Percentiles rank a stretch among this genome's conserved stretches.
Conservation (phyloP, 1,140 invertebrate genomes). For the Anastrepha obliqua region DNA sequence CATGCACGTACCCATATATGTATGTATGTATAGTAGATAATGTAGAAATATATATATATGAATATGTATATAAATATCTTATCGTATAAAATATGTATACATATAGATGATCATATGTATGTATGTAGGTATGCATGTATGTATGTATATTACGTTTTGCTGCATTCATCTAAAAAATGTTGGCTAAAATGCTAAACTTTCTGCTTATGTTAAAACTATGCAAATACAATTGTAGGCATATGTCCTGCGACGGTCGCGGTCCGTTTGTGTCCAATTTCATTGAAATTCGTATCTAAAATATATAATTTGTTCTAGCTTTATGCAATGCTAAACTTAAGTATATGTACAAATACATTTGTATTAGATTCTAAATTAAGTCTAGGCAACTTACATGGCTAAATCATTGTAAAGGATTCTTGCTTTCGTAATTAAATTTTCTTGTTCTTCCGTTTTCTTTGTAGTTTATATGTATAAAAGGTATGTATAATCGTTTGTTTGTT, state of each 20-base stretch:
- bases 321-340: conserved; percentile 8
- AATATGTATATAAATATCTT: conserved; percentile 38
- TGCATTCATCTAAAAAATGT: conserved; percentile 18
- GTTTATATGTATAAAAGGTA: conserved; percentile 28
- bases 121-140: conserved; percentile 8
- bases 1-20: background rate
- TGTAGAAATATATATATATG: conserved; percentile 22
- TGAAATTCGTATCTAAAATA: conserved; percentile 36
- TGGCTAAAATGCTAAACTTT: conserved; percentile 18
- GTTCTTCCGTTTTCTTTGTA: background rate
- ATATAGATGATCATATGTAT: conserved; percentile 6
- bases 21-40: background rate
- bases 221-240: conserved; percentile 48
- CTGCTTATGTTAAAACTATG: conserved; percentile 2
- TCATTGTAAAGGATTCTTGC: conserved; percentile 9
- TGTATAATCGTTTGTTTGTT: conserved; percentile 28
- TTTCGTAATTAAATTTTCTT: background rate
- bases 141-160: background rate
- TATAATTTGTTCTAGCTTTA: conserved; percentile 48
- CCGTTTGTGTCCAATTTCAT: conserved; percentile 41
- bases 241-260: conserved; percentile 27
- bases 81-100: conserved; percentile 35
- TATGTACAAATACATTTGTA: conserved; percentile 21
- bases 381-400: conserved; percentile 23
- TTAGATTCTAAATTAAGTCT: conserved; percentile 36